Percentiles rank a stretch among this genome's conserved stretches.
These are phyloP conservation scores for Drosophila leonis DNA, from an alignment of 2,888 invertebrate species.

Conservation along the genomic window DNA sequence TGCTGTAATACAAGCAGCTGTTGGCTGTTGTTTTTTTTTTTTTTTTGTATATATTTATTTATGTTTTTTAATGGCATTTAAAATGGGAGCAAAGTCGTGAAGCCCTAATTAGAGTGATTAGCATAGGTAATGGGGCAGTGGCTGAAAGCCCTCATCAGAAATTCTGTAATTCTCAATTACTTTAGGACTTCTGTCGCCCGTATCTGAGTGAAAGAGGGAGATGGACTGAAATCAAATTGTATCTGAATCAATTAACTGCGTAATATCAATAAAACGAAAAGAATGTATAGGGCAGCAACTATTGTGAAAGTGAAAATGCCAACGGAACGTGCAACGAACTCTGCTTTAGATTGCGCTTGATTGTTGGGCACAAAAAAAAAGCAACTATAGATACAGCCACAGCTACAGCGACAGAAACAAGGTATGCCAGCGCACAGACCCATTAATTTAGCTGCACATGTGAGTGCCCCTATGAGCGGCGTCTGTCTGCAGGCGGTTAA, in stretches of 20 bases:
- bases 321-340: slow-evolving; percentile 71
- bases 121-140: not conserved
- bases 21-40: not conserved
- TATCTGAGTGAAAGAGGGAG: slow-evolving; percentile 10
- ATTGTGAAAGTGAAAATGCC: slow-evolving; percentile 64
- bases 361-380: slow-evolving; percentile 28
- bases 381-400: slow-evolving; percentile 6
- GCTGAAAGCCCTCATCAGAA: not conserved
- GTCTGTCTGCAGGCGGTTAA: slow-evolving; percentile 81
- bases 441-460: slow-evolving; percentile 50
- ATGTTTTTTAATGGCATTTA: slow-evolving; percentile 63
- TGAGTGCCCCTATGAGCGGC: slow-evolving; percentile 48
- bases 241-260: slow-evolving; percentile 64
- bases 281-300: slow-evolving; percentile 11
- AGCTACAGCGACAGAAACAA: slow-evolving; percentile 21
- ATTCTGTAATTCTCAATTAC: slow-evolving; percentile 6
- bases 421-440: slow-evolving; percentile 28
- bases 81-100: slow-evolving; percentile 39
- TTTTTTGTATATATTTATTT: slow-evolving; percentile 20
- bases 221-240: slow-evolving; percentile 51
- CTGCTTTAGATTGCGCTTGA: slow-evolving; percentile 46
- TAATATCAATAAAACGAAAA: slow-evolving; percentile 59
- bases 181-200: slow-evolving; percentile 22
- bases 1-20: slow-evolving; percentile 52
- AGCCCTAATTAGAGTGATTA: slow-evolving; percentile 42